Base-by-base conservation (phyloP, 2,113 vertebrate genomes). In the Sclerurus mexicanus region DNA sequence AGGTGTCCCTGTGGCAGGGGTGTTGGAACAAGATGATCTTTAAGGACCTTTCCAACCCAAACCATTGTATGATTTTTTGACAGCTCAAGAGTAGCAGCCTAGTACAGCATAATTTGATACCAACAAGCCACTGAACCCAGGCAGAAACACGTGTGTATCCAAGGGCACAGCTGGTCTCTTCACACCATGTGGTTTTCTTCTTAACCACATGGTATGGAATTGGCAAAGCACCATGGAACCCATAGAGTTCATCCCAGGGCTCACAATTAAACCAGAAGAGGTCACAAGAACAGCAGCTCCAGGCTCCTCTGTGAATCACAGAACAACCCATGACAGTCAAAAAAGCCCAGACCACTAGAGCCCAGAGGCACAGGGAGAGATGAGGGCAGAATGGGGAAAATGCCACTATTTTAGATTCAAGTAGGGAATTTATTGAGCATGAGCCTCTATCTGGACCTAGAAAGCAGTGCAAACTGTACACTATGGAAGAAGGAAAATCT, bases 21-120 rank as follows among this genome's bases (percentile, higher is more conserved):
- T 4, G 2, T 50, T 50, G 22, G 28, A 27, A 30, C 2, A 0
- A 6, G 30, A 14, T 47, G 30, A 1, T 7, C 7, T 52, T 67
- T 24, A 12, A 16, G 12, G 23, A 14, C 7, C 1, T 5, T 74
- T 74, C 23, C 19, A 39, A 30, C 10, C 14, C 15, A 59, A 58
- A 5, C 10, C 18, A 12, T 18, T 42, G 35, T 49, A 10, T 31
- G 24, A 21, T 53, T 23, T 47, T 30, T 1, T 15, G 12, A 7
- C 37, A 39, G 33, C 23, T 92, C 55, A 55, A 42, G 44, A 67
- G 17, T 37, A 66, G 42, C 59, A 53, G 14, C 33, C 25, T 33
- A 27, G n/a, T 2, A 20, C 24, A 53, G n/a, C 33, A 22, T 28
- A 67, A 53, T 19, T 35, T 2, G 10, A 47, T 28, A 35, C 28